Evolutionary conservation across 2,888 invertebrate species (phyloP).

Genomic region (Drosophila kuntzei): DNA sequence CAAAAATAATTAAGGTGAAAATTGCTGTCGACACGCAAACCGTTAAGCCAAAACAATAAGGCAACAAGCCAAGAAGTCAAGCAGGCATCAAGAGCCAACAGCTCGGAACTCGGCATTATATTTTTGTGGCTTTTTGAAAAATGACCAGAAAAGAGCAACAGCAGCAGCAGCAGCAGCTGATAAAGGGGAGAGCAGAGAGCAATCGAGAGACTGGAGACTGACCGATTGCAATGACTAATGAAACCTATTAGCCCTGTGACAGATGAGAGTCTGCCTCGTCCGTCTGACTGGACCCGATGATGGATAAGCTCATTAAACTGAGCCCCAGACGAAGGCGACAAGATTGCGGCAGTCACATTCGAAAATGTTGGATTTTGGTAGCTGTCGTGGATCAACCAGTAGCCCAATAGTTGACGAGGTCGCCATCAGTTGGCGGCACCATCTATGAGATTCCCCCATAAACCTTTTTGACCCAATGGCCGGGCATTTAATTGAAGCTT

Average conservation of each 20-base stretch:
- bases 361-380: slow-evolving; percentile 7
- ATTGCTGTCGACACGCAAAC: slow-evolving; percentile 79
- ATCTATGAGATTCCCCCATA: slow-evolving; percentile 45
- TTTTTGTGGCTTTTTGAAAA: slow-evolving; percentile 57
- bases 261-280: slow-evolving; percentile 62
- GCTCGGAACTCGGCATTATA: slow-evolving; percentile 16
- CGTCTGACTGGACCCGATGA: slow-evolving; percentile 56
- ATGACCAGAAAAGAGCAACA: slow-evolving; percentile 51
- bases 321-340: slow-evolving; percentile 45
- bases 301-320: slow-evolving; percentile 78
- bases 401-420: slow-evolving; percentile 54
- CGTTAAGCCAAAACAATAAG: slow-evolving; percentile 30
- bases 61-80: slow-evolving; percentile 23
- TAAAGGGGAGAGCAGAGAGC: slow-evolving; percentile 38
- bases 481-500: slow-evolving; percentile 72
- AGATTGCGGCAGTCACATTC: slow-evolving; percentile 45
- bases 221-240: slow-evolving; percentile 74
- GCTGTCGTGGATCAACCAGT: slow-evolving; percentile 62
- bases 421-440: slow-evolving; percentile 54
- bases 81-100: slow-evolving; percentile 10
- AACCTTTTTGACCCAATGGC: slow-evolving; percentile 39
- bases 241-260: slow-evolving; percentile 79
- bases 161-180: slow-evolving; percentile 50
- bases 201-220: slow-evolving; percentile 11
- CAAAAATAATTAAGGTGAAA: slow-evolving; percentile 81